These are phyloP conservation scores for Threskiornis aethiopicus DNA, from an alignment of 2,797 vertebrate species.

Conservation along the genomic window DNA sequence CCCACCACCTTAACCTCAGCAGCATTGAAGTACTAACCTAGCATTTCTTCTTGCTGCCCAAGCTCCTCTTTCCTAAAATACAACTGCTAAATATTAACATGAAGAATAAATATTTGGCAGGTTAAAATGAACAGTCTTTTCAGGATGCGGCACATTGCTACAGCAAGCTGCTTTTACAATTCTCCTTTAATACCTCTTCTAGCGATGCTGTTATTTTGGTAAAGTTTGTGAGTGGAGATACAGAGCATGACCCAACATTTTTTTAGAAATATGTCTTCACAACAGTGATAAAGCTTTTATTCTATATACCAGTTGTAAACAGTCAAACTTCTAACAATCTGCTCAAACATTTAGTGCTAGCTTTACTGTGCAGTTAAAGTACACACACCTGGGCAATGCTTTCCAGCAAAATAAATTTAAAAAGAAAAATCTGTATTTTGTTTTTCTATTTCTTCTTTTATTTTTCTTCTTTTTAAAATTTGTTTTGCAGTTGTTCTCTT, in stretches of 20 bases:
- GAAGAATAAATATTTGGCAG: background rate
- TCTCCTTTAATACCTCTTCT: background rate
- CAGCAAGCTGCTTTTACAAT: background rate
- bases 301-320: background rate
- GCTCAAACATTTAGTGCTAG: background rate
- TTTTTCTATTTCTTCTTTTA: background rate
- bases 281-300: background rate
- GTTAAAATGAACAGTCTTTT: background rate
- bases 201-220: background rate
- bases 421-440: background rate
- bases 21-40: background rate
- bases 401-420: background rate
- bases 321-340: background rate
- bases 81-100: background rate
- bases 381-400: accelerated
- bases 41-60: background rate
- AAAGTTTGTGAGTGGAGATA: background rate
- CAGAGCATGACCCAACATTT: background rate
- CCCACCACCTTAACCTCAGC: background rate
- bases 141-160: background rate
- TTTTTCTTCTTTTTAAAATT: background rate
- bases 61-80: background rate
- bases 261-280: background rate
- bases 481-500: background rate
- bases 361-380: background rate